Conservation (phyloP, 2,888 invertebrate genomes). For the Drosophila sordidula region DNA sequence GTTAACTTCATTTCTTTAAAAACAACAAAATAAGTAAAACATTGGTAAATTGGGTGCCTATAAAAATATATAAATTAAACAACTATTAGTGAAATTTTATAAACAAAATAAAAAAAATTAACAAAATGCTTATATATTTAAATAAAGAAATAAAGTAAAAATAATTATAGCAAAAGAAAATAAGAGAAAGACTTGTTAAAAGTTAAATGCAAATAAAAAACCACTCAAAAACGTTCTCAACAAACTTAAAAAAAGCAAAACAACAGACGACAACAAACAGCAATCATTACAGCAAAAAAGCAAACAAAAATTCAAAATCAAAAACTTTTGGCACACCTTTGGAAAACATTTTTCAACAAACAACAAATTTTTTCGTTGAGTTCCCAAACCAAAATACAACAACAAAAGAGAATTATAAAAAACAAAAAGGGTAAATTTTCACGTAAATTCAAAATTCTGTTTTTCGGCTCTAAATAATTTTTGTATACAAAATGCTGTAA, state of each 20-base stretch:
- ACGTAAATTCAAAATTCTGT: conserved; percentile 81
- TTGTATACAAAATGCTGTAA: conserved; percentile 61
- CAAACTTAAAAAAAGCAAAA: conserved; percentile 65
- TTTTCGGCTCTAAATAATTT: conserved; percentile 78
- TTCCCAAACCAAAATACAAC: conserved; percentile 16
- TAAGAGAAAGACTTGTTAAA: conserved; percentile 51
- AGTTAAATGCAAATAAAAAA: conserved; percentile 51
- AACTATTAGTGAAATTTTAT: conserved; percentile 83
- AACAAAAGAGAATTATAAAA: conserved; percentile 32
- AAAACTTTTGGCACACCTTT: conserved; percentile 82
- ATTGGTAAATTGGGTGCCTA: conserved; percentile 85
- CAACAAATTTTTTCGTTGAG: conserved; percentile 15
- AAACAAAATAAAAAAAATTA: conserved; percentile 49
- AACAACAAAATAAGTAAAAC: conserved; percentile 54
- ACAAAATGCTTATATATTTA: conserved; percentile 70
- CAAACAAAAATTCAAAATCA: conserved; percentile 65
- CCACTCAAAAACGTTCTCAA: conserved; percentile 85
- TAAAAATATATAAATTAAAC: conserved; percentile 79
- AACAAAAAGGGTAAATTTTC: conserved; percentile 10
- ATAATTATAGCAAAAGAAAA: conserved; percentile 57
- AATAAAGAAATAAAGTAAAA: conserved; percentile 58
- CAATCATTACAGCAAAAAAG: conserved; percentile 53
- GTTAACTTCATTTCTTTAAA: conserved; percentile 36
- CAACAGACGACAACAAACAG: conserved; percentile 44
- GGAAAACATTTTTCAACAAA: conserved; percentile 82